Percentiles rank a stretch among this genome's conserved stretches.
Evolutionary conservation across 2,113 vertebrate species (phyloP).

Genomic region (Zapornia atra): DNA sequence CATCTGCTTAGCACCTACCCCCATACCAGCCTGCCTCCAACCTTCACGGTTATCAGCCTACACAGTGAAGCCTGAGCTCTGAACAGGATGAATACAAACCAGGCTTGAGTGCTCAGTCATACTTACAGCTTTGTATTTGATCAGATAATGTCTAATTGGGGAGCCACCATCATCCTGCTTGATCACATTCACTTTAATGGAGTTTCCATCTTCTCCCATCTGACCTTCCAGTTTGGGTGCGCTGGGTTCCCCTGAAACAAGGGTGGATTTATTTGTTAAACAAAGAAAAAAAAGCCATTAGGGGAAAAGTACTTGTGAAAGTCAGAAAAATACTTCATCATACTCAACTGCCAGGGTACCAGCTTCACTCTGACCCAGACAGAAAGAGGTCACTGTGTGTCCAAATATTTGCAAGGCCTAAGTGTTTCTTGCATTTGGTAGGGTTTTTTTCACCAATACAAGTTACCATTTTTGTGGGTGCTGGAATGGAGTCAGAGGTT

Average conservation of each 20-base stretch:
- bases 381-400: neutral
- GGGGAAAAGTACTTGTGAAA: neutral
- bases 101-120: neutral
- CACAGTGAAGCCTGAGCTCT: neutral
- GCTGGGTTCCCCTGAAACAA: slow-evolving; percentile 90
- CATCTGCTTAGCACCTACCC: neutral
- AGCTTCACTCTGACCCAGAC: neutral
- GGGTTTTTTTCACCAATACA: neutral
- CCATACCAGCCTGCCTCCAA: neutral
- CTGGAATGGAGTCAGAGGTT: neutral
- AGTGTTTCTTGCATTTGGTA: neutral
- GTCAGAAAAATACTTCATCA: neutral
- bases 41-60: neutral
- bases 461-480: neutral
- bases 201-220: slow-evolving; percentile 89
- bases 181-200: slow-evolving; percentile 86
- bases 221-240: slow-evolving; percentile 89
- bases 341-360: neutral
- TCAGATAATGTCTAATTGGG: slow-evolving; percentile 92
- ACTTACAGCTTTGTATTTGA: slow-evolving; percentile 94
- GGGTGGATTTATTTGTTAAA: neutral
- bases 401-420: neutral
- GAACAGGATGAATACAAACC: neutral
- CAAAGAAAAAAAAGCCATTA: too few relatives aligned
- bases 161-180: slow-evolving; percentile 97